Percentiles rank a stretch among this genome's conserved stretches.
These are phyloP conservation scores for Dynastes maya DNA, from an alignment of 2,888 invertebrate species.

Conservation along the genomic window DNA sequence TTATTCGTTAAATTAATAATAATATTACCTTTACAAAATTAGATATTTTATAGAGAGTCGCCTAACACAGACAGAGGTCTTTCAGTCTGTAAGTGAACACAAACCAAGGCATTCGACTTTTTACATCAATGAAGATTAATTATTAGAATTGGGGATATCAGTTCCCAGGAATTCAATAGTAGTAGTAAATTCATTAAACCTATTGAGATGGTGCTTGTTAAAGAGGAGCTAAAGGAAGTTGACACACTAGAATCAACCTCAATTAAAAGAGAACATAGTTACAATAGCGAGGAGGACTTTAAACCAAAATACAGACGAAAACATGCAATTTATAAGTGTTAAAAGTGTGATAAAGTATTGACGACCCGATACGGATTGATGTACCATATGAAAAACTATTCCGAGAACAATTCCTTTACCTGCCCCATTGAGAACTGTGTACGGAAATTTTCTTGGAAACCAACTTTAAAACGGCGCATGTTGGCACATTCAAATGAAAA, in stretches of 20 bases:
- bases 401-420: background rate
- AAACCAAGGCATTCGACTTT: no score
- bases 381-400: constrained; percentile 3
- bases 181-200: background rate
- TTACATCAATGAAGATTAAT: no score
- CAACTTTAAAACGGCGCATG: constrained; percentile 28
- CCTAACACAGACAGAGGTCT: no score
- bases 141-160: no score
- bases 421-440: constrained; percentile 18
- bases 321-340: background rate
- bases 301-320: constrained; percentile 7
- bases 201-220: background rate
- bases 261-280: background rate
- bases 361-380: constrained; percentile 3
- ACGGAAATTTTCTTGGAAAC: constrained; percentile 21
- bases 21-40: no score
- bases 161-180: no score
- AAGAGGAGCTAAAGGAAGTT: background rate
- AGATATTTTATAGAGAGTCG: no score
- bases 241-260: background rate
- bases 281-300: background rate
- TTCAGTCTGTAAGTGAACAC: no score
- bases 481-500: constrained; percentile 19
- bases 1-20: no score
- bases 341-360: constrained; percentile 19